phyloP scores from a whole-genome alignment of 2,888 invertebrate genomes.

The Acleris emargana region DNA sequence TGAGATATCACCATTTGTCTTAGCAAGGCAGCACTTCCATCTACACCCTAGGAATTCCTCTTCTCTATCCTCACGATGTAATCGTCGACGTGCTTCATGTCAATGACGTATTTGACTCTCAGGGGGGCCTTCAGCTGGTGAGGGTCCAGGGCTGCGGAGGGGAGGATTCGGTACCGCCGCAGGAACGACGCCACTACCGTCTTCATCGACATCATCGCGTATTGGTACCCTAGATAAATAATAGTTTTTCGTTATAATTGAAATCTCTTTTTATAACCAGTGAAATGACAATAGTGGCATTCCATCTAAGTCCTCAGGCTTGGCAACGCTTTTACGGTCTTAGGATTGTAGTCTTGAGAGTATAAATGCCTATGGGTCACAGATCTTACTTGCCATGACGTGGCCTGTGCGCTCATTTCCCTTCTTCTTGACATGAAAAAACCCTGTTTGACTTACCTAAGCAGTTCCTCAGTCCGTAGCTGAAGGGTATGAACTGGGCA shows the following conservation, averaged over 20 bases:
- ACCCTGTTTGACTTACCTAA: conserved; percentile 43
- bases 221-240: conserved; percentile 55
- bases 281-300: too few species aligned
- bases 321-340: too few species aligned
- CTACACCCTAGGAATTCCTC: conserved; percentile 5
- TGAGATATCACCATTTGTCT: too few species aligned
- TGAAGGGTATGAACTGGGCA: conserved; percentile 52
- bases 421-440: too few species aligned
- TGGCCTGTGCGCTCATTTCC: too few species aligned
- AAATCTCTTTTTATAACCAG: too few species aligned
- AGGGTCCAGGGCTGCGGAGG: conserved; percentile 26
- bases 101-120: conserved; percentile 46
- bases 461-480: conserved; percentile 53
- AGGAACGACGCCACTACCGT: conserved; percentile 58
- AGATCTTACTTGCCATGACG: too few species aligned
- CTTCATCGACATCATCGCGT: conserved; percentile 72
- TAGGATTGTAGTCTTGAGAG: too few species aligned
- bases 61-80: conserved; percentile 37
- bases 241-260: too few species aligned
- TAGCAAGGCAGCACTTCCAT: too few species aligned
- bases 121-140: conserved; percentile 6
- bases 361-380: too few species aligned
- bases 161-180: conserved; percentile 52
- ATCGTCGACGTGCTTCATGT: conserved; percentile 50
- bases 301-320: too few species aligned